These are phyloP conservation scores for Amblyjoppa fuscipennis DNA, from an alignment of 2,888 invertebrate species.

Conservation along the genomic window DNA sequence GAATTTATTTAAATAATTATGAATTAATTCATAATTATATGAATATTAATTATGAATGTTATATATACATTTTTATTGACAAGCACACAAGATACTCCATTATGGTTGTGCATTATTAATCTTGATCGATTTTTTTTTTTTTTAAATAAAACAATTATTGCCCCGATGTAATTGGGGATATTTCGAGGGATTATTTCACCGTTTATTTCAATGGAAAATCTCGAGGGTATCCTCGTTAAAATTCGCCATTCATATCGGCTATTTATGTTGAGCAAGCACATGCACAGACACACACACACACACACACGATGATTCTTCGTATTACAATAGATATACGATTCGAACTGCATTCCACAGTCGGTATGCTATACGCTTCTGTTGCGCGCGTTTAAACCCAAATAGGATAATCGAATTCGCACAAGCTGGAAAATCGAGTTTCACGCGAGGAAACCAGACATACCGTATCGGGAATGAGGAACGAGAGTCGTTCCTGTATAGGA, in stretches of 20 bases:
- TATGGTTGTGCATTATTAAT: background rate
- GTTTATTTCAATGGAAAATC: conserved; percentile 6
- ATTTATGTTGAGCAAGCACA: background rate
- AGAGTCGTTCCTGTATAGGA: conserved; percentile 7
- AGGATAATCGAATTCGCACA: conserved; percentile 27
- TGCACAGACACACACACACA: background rate
- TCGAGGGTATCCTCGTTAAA: background rate
- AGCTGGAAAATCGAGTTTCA: conserved; percentile 56
- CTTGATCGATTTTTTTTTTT: background rate
- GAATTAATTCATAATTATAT: too few relatives aligned
- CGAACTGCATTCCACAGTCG: conserved; percentile 39
- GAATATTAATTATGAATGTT: too few relatives aligned
- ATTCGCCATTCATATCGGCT: conserved; percentile 17
- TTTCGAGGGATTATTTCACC: background rate
- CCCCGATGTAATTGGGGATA: background rate
- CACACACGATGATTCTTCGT: background rate
- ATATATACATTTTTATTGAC: too few relatives aligned
- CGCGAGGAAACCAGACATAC: background rate
- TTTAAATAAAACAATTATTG: background rate
- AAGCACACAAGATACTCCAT: background rate
- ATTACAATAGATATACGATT: background rate
- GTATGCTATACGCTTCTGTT: background rate
- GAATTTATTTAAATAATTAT: too few relatives aligned
- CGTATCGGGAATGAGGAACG: conserved; percentile 20
- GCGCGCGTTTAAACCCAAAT: conserved; percentile 39